These are phyloP conservation scores for Plodia interpunctella DNA, from an alignment of 1,140 invertebrate species.

Conservation along the genomic window DNA sequence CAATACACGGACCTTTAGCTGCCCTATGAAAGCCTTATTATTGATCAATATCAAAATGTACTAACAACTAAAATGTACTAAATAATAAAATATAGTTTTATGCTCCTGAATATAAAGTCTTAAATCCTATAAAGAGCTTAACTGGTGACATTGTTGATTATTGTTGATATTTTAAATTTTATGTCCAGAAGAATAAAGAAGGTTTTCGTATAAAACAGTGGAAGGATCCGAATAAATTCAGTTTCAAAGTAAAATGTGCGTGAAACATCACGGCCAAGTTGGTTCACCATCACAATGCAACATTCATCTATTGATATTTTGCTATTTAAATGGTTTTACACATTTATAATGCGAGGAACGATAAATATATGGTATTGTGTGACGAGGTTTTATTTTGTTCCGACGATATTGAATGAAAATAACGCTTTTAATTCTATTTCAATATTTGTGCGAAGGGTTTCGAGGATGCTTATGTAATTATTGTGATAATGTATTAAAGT, in stretches of 20 bases:
- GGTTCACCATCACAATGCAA: constrained; percentile 74
- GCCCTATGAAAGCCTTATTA: constrained; percentile 67
- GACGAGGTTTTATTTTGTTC: constrained; percentile 63
- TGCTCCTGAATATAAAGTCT: not conserved
- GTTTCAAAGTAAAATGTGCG: constrained; percentile 66
- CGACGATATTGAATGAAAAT: constrained; percentile 68
- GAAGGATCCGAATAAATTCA: constrained; percentile 20
- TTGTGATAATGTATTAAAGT: constrained; percentile 17
- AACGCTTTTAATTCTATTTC: constrained; percentile 72
- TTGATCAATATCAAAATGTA: constrained; percentile 20
- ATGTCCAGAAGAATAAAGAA: not conserved
- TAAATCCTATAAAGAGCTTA: not conserved
- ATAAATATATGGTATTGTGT: constrained; percentile 69
- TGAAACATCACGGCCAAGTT: constrained; percentile 72
- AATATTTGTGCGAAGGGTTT: constrained; percentile 62
- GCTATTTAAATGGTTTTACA: constrained; percentile 75
- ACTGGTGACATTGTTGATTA: not conserved
- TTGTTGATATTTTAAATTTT: not conserved
- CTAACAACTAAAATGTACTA: too few relatives aligned
- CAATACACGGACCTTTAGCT: constrained; percentile 71
- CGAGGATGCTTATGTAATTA: constrained; percentile 34
- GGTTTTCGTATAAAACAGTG: not conserved
- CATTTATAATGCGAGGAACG: constrained; percentile 74
- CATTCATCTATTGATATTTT: constrained; percentile 69
- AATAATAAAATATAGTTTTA: not conserved